Conservation (phyloP, 2,797 vertebrate genomes). For the Alca torda region DNA sequence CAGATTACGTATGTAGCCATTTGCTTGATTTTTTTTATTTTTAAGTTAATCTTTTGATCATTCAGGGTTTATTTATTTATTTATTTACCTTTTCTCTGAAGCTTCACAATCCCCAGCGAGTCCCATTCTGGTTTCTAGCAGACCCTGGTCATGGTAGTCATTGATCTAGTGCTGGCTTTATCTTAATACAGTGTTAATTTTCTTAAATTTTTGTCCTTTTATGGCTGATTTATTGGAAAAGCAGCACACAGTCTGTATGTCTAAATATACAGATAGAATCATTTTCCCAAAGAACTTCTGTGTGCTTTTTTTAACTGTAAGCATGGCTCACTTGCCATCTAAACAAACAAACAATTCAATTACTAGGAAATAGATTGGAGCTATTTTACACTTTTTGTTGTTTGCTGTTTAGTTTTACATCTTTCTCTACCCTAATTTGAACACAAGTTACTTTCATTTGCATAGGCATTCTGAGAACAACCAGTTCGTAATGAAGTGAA, state of each 20-base stretch:
- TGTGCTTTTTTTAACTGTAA: not conserved
- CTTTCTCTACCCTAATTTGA: not conserved
- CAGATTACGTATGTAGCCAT: constrained; percentile 72
- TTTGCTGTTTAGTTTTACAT: constrained; percentile 10
- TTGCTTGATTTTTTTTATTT: constrained; percentile 68
- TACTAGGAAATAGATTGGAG: not conserved
- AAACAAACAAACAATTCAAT: not conserved
- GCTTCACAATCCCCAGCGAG: not conserved
- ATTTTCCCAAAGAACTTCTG: not conserved
- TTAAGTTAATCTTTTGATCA: constrained; percentile 69
- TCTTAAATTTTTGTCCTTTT: not conserved
- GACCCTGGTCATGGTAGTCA: not conserved
- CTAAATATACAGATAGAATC: not conserved
- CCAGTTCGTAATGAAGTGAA: not conserved
- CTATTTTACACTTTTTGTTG: not conserved
- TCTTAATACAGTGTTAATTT: not conserved
- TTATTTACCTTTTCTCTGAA: constrained; percentile 52
- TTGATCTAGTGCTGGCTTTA: not conserved
- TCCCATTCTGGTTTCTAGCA: not conserved
- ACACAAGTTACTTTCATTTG: not conserved
- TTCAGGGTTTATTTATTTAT: constrained; percentile 60
- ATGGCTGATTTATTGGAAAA: not conserved
- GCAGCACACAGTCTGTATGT: not conserved
- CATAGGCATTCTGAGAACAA: not conserved
- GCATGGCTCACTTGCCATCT: not conserved